Evolutionary conservation across 2,113 vertebrate genomes (phyloP).

Genomic region (Caranx melampygus): DNA sequence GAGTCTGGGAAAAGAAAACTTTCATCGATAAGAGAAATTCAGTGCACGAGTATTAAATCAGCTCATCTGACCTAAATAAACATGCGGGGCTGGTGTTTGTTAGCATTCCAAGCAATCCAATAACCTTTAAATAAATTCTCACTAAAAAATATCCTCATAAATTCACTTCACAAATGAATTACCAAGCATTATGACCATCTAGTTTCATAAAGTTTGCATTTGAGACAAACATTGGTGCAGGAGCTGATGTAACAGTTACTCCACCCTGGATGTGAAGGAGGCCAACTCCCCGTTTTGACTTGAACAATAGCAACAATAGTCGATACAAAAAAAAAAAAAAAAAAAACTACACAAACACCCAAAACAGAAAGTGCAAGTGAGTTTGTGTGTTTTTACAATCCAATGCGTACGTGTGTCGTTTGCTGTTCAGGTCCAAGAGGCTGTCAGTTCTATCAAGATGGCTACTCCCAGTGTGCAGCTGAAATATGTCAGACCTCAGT

Average conservation of each 20-base stretch:
- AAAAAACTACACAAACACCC: slow-evolving; percentile 52
- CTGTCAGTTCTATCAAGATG: not conserved
- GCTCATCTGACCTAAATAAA: slow-evolving; percentile 10
- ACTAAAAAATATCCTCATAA: slow-evolving; percentile 23
- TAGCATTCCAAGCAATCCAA: not conserved
- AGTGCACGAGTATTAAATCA: not conserved
- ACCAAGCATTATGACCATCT: not conserved
- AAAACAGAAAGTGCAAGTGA: slow-evolving; percentile 30
- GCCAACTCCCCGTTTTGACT: slow-evolving; percentile 59
- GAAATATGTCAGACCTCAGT: slow-evolving; percentile 7
- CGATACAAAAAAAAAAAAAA: not conserved
- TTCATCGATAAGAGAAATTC: slow-evolving; percentile 18
- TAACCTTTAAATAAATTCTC: not conserved
- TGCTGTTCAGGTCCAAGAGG: slow-evolving; percentile 1
- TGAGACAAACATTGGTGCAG: slow-evolving; percentile 19
- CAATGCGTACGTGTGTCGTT: slow-evolving; percentile 12
- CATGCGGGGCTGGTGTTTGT: not conserved
- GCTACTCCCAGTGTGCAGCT: slow-evolving; percentile 19
- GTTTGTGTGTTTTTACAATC: slow-evolving; percentile 40
- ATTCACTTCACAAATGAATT: not conserved
- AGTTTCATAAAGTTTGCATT: slow-evolving; percentile 12
- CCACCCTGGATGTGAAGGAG: slow-evolving; percentile 63
- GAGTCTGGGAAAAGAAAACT: slow-evolving; percentile 29
- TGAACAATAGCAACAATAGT: slow-evolving; percentile 66
- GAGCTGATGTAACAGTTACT: slow-evolving; percentile 65